Base-by-base conservation (phyloP, 2,797 vertebrate species). In the Poecilia velifera region DNA sequence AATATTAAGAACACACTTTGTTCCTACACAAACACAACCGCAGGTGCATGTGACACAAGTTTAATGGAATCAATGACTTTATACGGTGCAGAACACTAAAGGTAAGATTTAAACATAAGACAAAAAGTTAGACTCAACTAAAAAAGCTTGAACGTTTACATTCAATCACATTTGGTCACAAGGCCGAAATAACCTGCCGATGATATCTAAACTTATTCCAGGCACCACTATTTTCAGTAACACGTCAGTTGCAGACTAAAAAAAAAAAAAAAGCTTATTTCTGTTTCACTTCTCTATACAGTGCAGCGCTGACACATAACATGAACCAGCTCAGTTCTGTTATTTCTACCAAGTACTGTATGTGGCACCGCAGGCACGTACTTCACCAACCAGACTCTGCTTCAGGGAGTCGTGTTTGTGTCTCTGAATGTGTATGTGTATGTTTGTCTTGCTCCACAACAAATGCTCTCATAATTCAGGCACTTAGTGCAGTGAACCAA, bases 381-480 rank as follows among this genome's bases (percentile, higher is more conserved):
- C 72, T 53, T 55, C 55, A 81, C 74, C 47, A 76, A 73, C 43
- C 62, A 79, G 62, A 72, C 84, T 74, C 31, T 43, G 28, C 83
- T 76, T 82, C 66, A 39, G 59, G 76, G 77, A 72, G 46, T 47
- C 34, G 47, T 59, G 31, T 68, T 46, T 77, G 46, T 68, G 53
- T 72, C 34, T 49, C 62, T 47, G 51, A 1, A 55, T 64, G 51
- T 28, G 43, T 25, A 55, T 10, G 72, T 49, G 31, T 76, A 73
- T 51, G 36, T 82, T 59, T 86, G 80, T 76, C 84, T 77, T 76
- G 83, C 73, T 81, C 62, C 80, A 79, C 85, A 89, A 92, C 76
- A 78, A 79, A 83, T 70, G 81, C 86, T 89, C 92, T 89, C 89
- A 93, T 92, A 92, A 93, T 93, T 93, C 84, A 93, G 66, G 47